These are phyloP conservation scores for Brachyptera putata DNA, from an alignment of 2,888 invertebrate genomes.

Conservation along the genomic window DNA sequence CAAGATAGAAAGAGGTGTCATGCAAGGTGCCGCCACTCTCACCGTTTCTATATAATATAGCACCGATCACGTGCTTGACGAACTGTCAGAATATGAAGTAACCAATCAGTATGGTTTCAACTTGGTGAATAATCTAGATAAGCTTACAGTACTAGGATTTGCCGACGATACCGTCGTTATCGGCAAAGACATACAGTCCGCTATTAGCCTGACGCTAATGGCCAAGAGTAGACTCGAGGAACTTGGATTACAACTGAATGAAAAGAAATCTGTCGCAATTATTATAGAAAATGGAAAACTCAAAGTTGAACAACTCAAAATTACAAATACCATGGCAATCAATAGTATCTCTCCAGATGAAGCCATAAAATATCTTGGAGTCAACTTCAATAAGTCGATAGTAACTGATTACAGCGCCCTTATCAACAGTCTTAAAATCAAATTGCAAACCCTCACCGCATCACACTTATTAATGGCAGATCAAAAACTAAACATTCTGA, in stretches of 20 bases:
- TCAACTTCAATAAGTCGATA: not conserved
- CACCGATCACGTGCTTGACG: not conserved
- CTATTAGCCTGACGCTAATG: not conserved
- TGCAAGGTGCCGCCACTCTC: not conserved
- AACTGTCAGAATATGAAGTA: not conserved
- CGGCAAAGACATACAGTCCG: not conserved
- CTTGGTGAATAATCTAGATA: not conserved
- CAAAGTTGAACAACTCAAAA: not conserved
- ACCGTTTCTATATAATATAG: not conserved
- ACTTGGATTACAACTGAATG: not conserved
- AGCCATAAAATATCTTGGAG: not conserved
- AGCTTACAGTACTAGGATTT: not conserved
- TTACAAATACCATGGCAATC: not conserved
- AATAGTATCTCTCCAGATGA: not conserved
- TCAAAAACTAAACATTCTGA: not conserved
- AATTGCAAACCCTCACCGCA: not conserved
- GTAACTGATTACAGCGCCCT: not conserved
- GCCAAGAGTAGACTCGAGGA: not conserved
- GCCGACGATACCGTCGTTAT: not conserved
- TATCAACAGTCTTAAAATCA: not conserved
- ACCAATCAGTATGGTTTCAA: not conserved
- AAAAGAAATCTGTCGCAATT: not conserved
- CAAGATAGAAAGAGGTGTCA: not conserved
- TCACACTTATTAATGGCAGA: not conserved
- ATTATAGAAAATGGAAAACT: not conserved